Evolutionary conservation across 2,888 invertebrate genomes (phyloP).

Genomic region (Drosophila sordidula): DNA sequence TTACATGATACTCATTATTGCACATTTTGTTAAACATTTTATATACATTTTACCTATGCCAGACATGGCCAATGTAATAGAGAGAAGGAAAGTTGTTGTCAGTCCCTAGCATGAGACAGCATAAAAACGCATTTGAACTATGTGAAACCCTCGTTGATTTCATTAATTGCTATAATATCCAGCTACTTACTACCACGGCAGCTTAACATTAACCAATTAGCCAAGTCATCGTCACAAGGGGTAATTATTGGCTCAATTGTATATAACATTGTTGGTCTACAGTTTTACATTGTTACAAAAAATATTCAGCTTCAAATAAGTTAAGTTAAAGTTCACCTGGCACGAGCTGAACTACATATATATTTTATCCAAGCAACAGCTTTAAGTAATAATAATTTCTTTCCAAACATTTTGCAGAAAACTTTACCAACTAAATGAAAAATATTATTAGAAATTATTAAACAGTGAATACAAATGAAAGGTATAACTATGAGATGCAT

Average conservation of each 20-base stretch:
- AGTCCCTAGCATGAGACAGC: slow-evolving; percentile 56
- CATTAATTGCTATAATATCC: slow-evolving; percentile 66
- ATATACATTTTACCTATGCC: slow-evolving; percentile 4
- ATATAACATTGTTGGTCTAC: background rate
- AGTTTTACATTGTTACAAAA: background rate
- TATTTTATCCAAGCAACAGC: too few species aligned
- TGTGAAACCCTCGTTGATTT: slow-evolving; percentile 52
- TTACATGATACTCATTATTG: slow-evolving; percentile 75
- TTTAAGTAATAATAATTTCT: too few species aligned
- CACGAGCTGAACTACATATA: background rate
- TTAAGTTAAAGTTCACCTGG: background rate
- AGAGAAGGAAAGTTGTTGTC: slow-evolving; percentile 52
- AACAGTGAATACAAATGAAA: too few species aligned
- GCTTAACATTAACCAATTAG: slow-evolving; percentile 60
- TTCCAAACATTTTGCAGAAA: too few species aligned
- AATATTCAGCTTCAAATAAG: background rate
- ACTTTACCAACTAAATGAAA: too few species aligned
- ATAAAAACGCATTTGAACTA: slow-evolving; percentile 35
- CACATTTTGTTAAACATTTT: slow-evolving; percentile 51
- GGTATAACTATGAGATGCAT: too few species aligned
- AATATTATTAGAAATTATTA: too few species aligned
- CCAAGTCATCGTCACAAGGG: slow-evolving; percentile 57
- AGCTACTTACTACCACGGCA: slow-evolving; percentile 49
- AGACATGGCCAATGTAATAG: background rate
- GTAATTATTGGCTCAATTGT: slow-evolving; percentile 26